These are phyloP conservation scores for Lepidochitona cinerea DNA, from an alignment of 2,888 invertebrate genomes.

Conservation along the genomic window DNA sequence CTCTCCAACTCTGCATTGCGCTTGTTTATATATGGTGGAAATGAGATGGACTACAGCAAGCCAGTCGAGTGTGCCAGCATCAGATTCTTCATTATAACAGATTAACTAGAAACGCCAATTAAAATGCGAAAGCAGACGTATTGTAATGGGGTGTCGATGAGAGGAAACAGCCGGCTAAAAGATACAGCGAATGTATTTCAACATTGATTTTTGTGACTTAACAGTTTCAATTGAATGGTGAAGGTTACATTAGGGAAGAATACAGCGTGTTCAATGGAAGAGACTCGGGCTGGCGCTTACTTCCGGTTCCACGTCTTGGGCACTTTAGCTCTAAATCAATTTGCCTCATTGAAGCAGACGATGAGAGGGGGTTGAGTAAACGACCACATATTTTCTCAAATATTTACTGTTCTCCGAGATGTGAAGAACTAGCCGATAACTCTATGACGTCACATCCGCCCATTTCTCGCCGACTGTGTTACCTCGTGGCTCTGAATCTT, in stretches of 20 bases:
- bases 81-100: background rate
- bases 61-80: background rate
- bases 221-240: background rate
- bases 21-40: background rate
- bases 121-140: background rate
- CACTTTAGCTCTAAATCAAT: constrained; percentile 5
- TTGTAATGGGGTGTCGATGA: background rate
- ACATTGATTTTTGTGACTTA: constrained; percentile 7
- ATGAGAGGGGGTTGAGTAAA: background rate
- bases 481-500: background rate
- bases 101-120: constrained; percentile 5
- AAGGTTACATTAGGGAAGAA: background rate
- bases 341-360: background rate
- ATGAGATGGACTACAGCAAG: background rate
- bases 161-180: background rate
- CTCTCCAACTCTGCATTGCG: background rate
- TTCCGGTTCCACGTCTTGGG: background rate
- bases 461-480: background rate
- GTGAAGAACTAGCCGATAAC: background rate
- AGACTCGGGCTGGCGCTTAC: background rate
- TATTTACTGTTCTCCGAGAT: constrained; percentile 7
- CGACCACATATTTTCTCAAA: constrained; percentile 8
- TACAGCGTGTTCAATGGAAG: background rate
- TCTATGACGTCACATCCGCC: background rate
- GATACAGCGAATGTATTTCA: constrained; percentile 8